phyloP scores from a whole-genome alignment of 1,140 invertebrate genomes.

The Bombus affinis region DNA sequence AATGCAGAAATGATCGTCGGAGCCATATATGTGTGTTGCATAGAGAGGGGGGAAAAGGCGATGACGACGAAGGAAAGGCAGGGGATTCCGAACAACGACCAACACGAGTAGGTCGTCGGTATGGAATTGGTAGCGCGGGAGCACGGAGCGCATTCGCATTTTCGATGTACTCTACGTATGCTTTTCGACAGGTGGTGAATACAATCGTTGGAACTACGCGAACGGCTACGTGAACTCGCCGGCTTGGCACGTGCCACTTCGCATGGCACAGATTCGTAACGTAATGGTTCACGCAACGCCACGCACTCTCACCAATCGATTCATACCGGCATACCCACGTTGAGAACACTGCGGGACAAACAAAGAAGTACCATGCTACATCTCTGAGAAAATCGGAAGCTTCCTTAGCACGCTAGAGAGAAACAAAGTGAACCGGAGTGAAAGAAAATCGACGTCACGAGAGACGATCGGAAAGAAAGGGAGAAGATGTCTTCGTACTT shows the following conservation, averaged over 20 bases:
- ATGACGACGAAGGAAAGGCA: too few relatives aligned
- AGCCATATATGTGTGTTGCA: not conserved
- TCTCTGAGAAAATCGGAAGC: conserved; percentile 24
- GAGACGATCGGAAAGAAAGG: not conserved
- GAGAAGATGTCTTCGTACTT: conserved; percentile 23
- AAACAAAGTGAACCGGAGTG: not conserved
- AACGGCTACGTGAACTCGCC: conserved; percentile 82
- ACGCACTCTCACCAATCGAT: conserved; percentile 82
- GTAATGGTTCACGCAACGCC: conserved; percentile 83
- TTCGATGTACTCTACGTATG: conserved; percentile 66
- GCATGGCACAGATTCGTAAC: conserved; percentile 81
- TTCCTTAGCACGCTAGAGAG: conserved; percentile 32
- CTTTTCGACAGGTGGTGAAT: conserved; percentile 83
- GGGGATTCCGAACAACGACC: too few relatives aligned
- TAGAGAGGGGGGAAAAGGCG: not conserved
- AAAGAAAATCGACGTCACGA: not conserved
- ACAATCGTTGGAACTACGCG: conserved; percentile 81
- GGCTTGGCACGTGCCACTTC: conserved; percentile 82
- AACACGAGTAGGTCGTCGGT: too few relatives aligned
- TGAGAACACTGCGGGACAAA: conserved; percentile 58
- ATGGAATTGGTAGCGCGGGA: not conserved
- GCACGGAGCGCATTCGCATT: not conserved
- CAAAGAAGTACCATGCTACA: conserved; percentile 67
- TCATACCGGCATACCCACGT: conserved; percentile 77
- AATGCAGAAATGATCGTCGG: not conserved